These are phyloP conservation scores for Mycalesis mineus DNA, from an alignment of 2,888 invertebrate genomes.

Conservation along the genomic window DNA sequence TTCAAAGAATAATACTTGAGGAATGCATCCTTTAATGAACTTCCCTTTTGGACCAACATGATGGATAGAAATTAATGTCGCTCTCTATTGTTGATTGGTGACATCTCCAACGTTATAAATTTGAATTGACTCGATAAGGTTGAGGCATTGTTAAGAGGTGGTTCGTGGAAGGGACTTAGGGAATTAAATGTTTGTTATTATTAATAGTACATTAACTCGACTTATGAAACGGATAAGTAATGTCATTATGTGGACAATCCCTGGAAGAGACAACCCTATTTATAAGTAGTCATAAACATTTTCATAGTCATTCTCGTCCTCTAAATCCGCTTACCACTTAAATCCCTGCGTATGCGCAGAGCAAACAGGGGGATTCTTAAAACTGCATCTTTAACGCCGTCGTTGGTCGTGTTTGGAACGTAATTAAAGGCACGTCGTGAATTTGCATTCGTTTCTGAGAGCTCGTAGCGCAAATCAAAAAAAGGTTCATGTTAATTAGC, in stretches of 20 bases:
- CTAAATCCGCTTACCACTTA: conserved; percentile 65
- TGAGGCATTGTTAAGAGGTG: conserved; percentile 41
- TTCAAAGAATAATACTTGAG: conserved; percentile 77
- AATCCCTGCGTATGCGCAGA: conserved; percentile 49
- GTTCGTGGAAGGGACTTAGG: conserved; percentile 44
- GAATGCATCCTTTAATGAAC: conserved; percentile 78
- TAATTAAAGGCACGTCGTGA: conserved; percentile 70
- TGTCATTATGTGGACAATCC: not conserved
- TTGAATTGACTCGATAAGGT: conserved; percentile 34
- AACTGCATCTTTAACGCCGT: conserved; percentile 71
- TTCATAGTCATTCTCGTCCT: conserved; percentile 55
- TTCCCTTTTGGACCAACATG: conserved; percentile 74
- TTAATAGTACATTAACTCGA: conserved; percentile 22
- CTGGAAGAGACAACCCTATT: conserved; percentile 31
- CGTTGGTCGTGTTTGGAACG: conserved; percentile 68
- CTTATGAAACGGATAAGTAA: not conserved
- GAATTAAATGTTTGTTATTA: conserved; percentile 25
- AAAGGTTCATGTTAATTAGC: conserved; percentile 73
- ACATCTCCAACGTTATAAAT: conserved; percentile 59
- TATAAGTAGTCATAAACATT: conserved; percentile 48
- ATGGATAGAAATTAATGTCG: conserved; percentile 77
- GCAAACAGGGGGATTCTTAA: conserved; percentile 63
- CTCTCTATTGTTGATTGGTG: conserved; percentile 74
- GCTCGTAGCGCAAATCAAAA: conserved; percentile 68
- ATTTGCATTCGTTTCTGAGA: conserved; percentile 76